Base-by-base conservation (phyloP, 2,888 invertebrate genomes). In the Cheilosia soror region DNA sequence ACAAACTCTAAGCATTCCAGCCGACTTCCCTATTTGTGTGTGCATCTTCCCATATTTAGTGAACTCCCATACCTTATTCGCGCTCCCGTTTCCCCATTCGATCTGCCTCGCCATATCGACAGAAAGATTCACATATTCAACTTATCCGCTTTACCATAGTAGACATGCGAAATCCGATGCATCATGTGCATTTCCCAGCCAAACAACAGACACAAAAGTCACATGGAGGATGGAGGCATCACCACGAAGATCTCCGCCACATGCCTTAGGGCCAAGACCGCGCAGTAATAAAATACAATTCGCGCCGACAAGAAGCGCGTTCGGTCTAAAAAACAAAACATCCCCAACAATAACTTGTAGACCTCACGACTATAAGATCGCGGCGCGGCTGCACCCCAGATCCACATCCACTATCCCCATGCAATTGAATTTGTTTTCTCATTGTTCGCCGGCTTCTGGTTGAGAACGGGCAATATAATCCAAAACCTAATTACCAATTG, bases 251-350 rank as follows among this genome's bases (percentile, higher is more conserved):
- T 51, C 33, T 81, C 62, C 42, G 53, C 81, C 49, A 65, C 81
- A 72, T 72, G 31, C 72, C 68, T 69, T 72, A 81, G 71, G 81
- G 72, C 68, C 71, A 66, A 81, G 68, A 66, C 62, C 66, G 49
- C 66, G 44, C 85, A 85, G 77, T 81, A 71, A 73, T 85, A 85
- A 85, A 85, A 68, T 81, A 77, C 81, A 68, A 85, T 77, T 72
- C 85, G 68, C 55, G 68, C 60, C 81, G 72, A 72, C 81, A 85
- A 81, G 81, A 81, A 76, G 76, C 71, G 75, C 71, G 20, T 42
- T 47, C 75, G 58, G 66, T 58, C 62, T 57, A 27, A 11, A 25
- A 72, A 72, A 37, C 15, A 37, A 58, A 75, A 57, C 65, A 62
- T 42, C n/a, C 57, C 44, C 29, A 60, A 25, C 53, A 6, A 29